A percentile compares a stretch with the other conserved stretches of the same genome.
These are phyloP conservation scores for Knipowitschia caucasica DNA, from an alignment of 2,797 vertebrate genomes.

Conservation along the genomic window DNA sequence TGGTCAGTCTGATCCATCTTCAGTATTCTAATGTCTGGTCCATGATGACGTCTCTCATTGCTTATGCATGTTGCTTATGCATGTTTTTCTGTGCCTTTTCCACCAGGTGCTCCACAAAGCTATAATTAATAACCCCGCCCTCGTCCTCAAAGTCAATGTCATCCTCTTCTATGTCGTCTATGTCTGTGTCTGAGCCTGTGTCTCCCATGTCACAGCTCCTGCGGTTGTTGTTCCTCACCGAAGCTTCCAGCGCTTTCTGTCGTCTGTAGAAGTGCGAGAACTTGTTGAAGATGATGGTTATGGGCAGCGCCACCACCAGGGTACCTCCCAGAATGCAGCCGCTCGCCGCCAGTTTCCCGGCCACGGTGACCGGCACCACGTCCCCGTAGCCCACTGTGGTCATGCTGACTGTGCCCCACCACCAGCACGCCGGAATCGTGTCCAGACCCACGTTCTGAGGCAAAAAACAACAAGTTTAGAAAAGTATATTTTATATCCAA, in stretches of 20 bases:
- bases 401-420: conserved; percentile 99
- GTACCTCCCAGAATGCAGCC: conserved; percentile 96
- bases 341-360: conserved; percentile 90
- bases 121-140: conserved; percentile 72
- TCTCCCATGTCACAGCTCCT: conserved; percentile 42
- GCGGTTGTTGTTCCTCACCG: conserved; percentile 84
- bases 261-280: conserved; percentile 97
- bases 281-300: conserved; percentile 99
- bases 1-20: neutral
- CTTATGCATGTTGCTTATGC: conserved; percentile 29
- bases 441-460: conserved; percentile 87
- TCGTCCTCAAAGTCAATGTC: conserved; percentile 52
- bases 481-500: neutral
- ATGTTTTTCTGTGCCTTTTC: conserved; percentile 43
- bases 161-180: conserved; percentile 47
- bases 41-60: conserved; percentile 23
- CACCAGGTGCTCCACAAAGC: conserved; percentile 66
- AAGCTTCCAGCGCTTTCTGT: conserved; percentile 94
- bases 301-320: conserved; percentile 92
- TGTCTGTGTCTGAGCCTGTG: conserved; percentile 45
- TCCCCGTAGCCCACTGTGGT: conserved; percentile 96
- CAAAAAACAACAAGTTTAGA: neutral
- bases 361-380: conserved; percentile 90
- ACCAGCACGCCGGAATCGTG: conserved; percentile 98
- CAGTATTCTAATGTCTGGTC: neutral